A percentile compares a stretch with the other conserved stretches of the same genome.
Conservation (phyloP, 1,140 invertebrate genomes). For the Thalassaphorura encarpata region DNA sequence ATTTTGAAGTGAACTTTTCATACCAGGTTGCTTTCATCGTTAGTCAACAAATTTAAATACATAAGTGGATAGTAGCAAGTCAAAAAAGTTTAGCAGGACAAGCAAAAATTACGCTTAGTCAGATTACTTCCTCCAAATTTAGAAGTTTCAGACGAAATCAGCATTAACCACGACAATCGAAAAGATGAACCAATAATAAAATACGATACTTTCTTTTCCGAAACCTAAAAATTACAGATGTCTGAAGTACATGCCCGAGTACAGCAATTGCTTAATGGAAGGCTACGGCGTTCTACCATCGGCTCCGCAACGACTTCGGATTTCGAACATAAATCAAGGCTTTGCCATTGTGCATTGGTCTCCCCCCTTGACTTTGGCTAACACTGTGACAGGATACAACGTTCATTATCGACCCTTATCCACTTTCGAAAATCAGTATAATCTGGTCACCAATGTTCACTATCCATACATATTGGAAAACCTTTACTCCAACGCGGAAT, state of each 20-base stretch:
- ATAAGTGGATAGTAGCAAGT: no score
- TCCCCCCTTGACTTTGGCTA: slow-evolving; percentile 52
- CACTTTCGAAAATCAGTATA: slow-evolving; percentile 41
- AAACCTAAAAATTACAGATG: no score
- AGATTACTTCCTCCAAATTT: no score
- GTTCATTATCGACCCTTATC: slow-evolving; percentile 51
- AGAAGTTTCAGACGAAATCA: no score
- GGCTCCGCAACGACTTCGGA: slow-evolving; percentile 52
- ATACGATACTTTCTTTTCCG: no score
- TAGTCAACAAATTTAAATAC: no score
- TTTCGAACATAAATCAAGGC: slow-evolving; percentile 58
- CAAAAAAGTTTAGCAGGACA: no score
- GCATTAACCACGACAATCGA: no score
- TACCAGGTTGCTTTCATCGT: not conserved
- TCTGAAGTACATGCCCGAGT: slow-evolving; percentile 64
- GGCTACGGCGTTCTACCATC: slow-evolving; percentile 66
- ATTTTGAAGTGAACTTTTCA: not conserved
- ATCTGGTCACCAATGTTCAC: slow-evolving; percentile 39
- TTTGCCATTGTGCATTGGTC: slow-evolving; percentile 70
- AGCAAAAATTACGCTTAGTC: no score
- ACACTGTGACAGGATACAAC: slow-evolving; percentile 60
- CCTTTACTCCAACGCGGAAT: slow-evolving; percentile 57
- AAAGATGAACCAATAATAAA: no score
- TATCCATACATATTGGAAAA: slow-evolving; percentile 64
- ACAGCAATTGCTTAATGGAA: slow-evolving; percentile 66